These are phyloP conservation scores for Amphibalanus amphitrite DNA, from an alignment of 1,140 invertebrate species.

Conservation along the genomic window DNA sequence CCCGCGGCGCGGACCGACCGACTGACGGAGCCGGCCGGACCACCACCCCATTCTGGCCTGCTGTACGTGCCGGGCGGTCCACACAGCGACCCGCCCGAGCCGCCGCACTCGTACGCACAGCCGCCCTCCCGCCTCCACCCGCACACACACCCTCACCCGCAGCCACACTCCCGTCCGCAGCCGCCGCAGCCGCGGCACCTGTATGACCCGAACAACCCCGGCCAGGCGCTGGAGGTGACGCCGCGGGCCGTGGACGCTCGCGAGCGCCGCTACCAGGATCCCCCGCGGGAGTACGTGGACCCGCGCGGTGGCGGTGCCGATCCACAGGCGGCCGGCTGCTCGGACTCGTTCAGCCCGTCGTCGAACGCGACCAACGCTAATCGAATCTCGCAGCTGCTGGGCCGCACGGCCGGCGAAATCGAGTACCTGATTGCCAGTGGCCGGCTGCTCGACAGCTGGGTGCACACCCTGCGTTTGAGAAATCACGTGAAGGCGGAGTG, in stretches of 20 bases:
- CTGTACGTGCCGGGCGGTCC: neutral
- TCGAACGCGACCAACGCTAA: neutral
- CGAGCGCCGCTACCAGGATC: neutral
- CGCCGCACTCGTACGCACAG: no score
- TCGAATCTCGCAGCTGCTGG: neutral
- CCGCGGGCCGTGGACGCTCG: no score
- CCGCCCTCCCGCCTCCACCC: no score
- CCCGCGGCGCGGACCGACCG: no score
- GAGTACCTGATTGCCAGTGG: neutral
- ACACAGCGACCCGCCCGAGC: neutral
- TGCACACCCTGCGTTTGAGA: neutral
- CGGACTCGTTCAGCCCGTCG: neutral
- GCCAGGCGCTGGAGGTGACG: neutral
- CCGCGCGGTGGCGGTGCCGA: no score
- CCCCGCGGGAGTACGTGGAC: neutral
- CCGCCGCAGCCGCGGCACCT: neutral
- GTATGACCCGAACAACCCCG: neutral
- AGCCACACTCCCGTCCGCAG: no score
- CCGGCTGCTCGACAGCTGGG: neutral
- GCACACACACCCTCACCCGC: no score
- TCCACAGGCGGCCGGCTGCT: neutral
- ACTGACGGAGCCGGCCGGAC: no score
- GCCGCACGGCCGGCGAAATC: neutral
- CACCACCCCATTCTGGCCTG: neutral
- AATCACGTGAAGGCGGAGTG: neutral